phyloP scores from a whole-genome alignment of 2,888 invertebrate genomes.

The Phalera bucephala region DNA sequence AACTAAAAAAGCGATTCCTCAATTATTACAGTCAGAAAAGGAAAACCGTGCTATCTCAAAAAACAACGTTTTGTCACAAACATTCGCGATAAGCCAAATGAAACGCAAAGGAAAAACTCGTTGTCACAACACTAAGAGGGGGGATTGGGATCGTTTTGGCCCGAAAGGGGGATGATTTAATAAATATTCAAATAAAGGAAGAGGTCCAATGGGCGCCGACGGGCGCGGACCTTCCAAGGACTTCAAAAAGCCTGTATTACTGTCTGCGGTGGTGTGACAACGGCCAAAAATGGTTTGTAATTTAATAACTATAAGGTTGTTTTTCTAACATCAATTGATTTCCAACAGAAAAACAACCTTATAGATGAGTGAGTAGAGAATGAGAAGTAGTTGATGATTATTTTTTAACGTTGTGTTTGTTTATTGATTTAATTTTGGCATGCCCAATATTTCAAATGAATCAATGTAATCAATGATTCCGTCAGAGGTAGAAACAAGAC shows the following conservation, averaged over 20 bases:
- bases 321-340: conserved; percentile 12
- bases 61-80: conserved; percentile 32
- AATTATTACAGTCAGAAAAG: conserved; percentile 11
- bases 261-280: conserved; percentile 18
- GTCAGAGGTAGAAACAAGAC: too few species aligned
- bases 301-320: conserved; percentile 13
- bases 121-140: conserved; percentile 54
- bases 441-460: too few species aligned
- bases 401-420: conserved; percentile 20
- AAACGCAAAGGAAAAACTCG: conserved; percentile 46
- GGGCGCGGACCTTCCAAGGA: conserved; percentile 36
- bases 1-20: conserved; percentile 11
- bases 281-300: conserved; percentile 24
- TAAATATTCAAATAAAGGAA: conserved; percentile 74
- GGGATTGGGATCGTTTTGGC: conserved; percentile 32
- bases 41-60: conserved; percentile 13
- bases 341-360: conserved; percentile 23
- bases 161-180: conserved; percentile 54
- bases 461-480: too few species aligned
- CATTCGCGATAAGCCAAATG: conserved; percentile 50
- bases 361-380: too few species aligned
- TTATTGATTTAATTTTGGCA: conserved; percentile 11
- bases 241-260: conserved; percentile 20
- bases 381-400: conserved; percentile 21
- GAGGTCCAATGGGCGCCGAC: conserved; percentile 49